Evolutionary conservation across 2,113 vertebrate species (phyloP), one percentile per base, ranked within the genome.

Genomic region (Micronisus gabar): DNA sequence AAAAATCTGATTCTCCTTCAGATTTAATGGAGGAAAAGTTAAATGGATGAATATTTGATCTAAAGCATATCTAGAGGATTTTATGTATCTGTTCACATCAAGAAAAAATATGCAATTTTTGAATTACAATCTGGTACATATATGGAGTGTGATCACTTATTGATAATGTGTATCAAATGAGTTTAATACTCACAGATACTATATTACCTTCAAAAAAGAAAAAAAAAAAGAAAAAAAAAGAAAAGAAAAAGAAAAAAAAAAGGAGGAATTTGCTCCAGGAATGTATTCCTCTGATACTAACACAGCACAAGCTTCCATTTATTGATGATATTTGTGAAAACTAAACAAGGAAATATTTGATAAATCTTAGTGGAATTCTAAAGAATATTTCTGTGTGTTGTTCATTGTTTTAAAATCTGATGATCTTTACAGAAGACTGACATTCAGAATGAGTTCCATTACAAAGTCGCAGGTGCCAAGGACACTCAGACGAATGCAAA

Each of bases 201-300:
- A 13, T 1, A 81, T 34, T 59, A 70, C 17, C 15, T 47, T 27
- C 20, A 74, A 41, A 68, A 10, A 9, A 11, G 13, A 22, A 30
- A 17, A 15, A 11, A 10, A 10, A 3, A 22, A 2, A 3, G 13
- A 15, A 18, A 10, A 2, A 47, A 36, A 11, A 11, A 3, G 4
- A 2, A 40, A n/a, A 2, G 27, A 40, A 13, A 43, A 30, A 13
- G 12, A 11, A 9, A 13, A 2, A 4, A 38, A 2, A 43, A 45
- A 11, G 36, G 5, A 83, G 6, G 41, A 25, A 59, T 86, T 91
- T 7, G 38, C 12, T 59, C 30, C 1, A 10, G 6, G 8, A 23
- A 13, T 18, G 3, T 58, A 71, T 41, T 72, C 66, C 38, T 90
- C 6, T 66, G 40, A 52, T 25, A 62, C 16, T 0, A 75, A 23